Base-by-base conservation (phyloP, 2,113 vertebrate species). In the Sclerurus mexicanus region DNA sequence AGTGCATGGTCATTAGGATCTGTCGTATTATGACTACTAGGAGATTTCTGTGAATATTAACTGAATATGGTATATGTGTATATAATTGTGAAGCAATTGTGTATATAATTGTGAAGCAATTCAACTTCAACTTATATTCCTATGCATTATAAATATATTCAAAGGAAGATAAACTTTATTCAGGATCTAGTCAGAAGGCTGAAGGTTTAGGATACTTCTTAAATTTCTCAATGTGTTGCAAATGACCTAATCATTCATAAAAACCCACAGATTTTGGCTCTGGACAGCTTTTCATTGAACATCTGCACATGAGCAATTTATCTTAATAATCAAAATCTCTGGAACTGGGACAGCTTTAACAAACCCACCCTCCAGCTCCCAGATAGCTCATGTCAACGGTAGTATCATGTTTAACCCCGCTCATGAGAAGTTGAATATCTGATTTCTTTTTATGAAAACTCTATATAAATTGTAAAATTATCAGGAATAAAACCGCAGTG, bases 1-100 rank as follows among this genome's bases (percentile, higher is more conserved):
- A 46, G 14, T 0, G 2, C 3, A 2, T 63, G 10, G 18, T 77
- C 14, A 6, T 19, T 58, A 2, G 23, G 16, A 72, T 64, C 35
- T 59, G 23, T 7, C 25, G 19, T 52, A 72, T 20, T 50, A 74
- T 12, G 6, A 77, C 64, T 17, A 42, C 8, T 37, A 33, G 24
- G 21, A 77, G 27, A 81, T 74, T 71, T 71, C 39, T 52, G 35
- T 59, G 39, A 87, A 52, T 49, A 23, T 68, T 50, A 75, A 42
- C 16, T 53, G 37, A 8, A 60, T 89, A 49, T 28, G 0, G 37
- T 20, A 23, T 50, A 21, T 60, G 23, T 53, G 15, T 39, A 31
- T 35, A 46, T 64, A 7, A 20, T 44, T 82, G 31, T 82, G 56
- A 85, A 91, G 12, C 16, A 84, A 63, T 19, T 56, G 23, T 53